These are phyloP conservation scores for Rhingia rostrata DNA, from an alignment of 2,888 invertebrate species.

Conservation along the genomic window DNA sequence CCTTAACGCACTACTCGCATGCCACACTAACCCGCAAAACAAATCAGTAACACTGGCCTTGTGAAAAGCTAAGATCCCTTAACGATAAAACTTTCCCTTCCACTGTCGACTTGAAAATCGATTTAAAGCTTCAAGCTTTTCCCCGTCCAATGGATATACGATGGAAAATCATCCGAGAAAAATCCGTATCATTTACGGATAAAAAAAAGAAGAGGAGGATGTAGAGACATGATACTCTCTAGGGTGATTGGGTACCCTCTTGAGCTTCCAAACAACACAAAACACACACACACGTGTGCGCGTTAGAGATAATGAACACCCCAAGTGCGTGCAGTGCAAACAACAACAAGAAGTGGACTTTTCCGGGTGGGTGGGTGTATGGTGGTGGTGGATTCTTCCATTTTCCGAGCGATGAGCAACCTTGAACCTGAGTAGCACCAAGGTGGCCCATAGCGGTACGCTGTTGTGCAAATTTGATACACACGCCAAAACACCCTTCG, in stretches of 20 bases:
- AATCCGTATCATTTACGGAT: conserved; percentile 50
- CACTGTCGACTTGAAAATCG: conserved; percentile 25
- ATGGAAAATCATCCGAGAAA: conserved; percentile 49
- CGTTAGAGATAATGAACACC: conserved; percentile 36
- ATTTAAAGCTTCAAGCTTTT: conserved; percentile 28
- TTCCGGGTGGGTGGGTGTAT: conserved; percentile 17
- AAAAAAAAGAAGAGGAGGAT: conserved; percentile 48
- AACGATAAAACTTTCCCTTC: conserved; percentile 1
- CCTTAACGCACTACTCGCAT: too few relatives aligned
- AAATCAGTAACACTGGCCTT: conserved; percentile 12
- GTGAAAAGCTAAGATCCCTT: background rate
- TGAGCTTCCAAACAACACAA: conserved; percentile 9
- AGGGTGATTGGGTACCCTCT: conserved; percentile 56
- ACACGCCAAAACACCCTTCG: conserved; percentile 8
- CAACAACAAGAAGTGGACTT: conserved; percentile 18
- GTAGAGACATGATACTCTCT: conserved; percentile 48
- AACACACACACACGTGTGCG: background rate
- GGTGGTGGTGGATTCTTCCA: background rate
- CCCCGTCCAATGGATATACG: conserved; percentile 20
- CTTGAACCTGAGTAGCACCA: conserved; percentile 59
- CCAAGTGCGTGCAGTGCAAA: conserved; percentile 49
- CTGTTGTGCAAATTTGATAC: conserved; percentile 28
- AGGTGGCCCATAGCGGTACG: conserved; percentile 27
- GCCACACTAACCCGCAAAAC: too few relatives aligned
- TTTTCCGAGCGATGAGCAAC: conserved; percentile 41